Evolutionary conservation across 2,888 invertebrate genomes (phyloP), one percentile per base, ranked within the genome.

Genomic region (Acrobasis suavella): DNA sequence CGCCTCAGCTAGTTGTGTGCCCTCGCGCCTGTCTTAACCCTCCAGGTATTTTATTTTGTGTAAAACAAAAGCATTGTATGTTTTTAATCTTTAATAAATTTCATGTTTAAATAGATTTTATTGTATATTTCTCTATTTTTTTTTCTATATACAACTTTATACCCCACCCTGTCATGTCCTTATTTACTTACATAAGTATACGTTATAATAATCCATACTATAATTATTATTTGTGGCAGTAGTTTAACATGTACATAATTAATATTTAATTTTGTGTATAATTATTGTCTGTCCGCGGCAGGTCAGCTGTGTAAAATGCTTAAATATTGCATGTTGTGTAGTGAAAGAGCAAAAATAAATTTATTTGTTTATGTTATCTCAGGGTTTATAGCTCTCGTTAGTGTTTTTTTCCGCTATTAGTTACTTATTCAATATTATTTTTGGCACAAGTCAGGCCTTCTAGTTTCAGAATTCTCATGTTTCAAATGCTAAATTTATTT

Each of bases 1-100:
- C 80, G 78, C 81, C 80, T 78, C 73, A 73, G 80, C 74, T 68
- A 65, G 69, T 67, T 12, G 67, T 64, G 78, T 68, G 80, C 77
- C 81, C 80, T 76, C 69, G 77, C 75, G 73, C 79, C 76, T 73
- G 75, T 71, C 73, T 73, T 72, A 73, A 82, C 85, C 89, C 89
- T 89, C 87, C 91, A 89, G 86, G 86, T 88, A 91, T 91, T 89
- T 90, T 89, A 91, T 91, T 92, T 91, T 91, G 89, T 91, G 89
- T 91, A 91, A 89, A 88, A 87, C 84, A 84, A 86, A 82, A 81
- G 73, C 86, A 89, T 86, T 92, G 91, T 92, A 92, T 91, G 91
- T 90, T 92, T 91, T 89, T 86, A 83, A 88, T 86, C 89, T 89
- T 90, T 89, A 92, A 92, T 91, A 92, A 92, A 92, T 86, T 92